phyloP scores from a whole-genome alignment of 2,113 vertebrate genomes.

The Pavo muticus region DNA sequence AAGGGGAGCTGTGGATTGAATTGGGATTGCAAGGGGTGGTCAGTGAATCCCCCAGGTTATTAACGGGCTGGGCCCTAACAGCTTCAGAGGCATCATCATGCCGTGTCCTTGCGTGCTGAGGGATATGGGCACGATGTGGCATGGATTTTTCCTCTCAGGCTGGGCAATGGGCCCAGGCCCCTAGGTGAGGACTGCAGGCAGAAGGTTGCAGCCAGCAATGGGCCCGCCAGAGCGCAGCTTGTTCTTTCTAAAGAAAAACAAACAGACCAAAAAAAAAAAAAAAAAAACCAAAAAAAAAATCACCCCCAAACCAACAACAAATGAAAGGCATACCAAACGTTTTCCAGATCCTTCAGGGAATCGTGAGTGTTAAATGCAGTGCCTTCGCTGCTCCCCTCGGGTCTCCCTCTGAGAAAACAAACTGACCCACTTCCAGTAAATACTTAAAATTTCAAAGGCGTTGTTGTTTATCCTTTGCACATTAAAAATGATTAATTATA shows the following conservation, averaged over 20 bases:
- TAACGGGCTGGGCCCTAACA: neutral
- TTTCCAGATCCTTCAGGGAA: slow-evolving; percentile 39
- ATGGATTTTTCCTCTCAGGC: neutral
- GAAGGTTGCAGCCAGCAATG: neutral
- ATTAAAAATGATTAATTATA: neutral
- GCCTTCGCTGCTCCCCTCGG: neutral
- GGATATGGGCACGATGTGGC: neutral
- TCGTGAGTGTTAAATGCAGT: neutral
- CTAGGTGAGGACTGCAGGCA: neutral
- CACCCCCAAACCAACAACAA: too few species aligned
- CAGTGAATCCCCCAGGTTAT: slow-evolving; percentile 28
- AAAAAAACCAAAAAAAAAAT: too few species aligned
- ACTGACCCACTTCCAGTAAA: neutral
- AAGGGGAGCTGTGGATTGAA: neutral
- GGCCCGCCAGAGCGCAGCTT: neutral
- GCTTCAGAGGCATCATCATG: slow-evolving; percentile 9
- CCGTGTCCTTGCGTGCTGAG: neutral
- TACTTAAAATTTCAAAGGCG: neutral
- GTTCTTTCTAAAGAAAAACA: neutral
- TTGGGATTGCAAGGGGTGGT: neutral
- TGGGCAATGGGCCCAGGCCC: too few species aligned
- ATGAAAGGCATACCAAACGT: neutral
- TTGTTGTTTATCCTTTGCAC: neutral
- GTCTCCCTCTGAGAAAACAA: slow-evolving; percentile 30
- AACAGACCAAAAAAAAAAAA: neutral